Conservation (phyloP, 2,113 vertebrate genomes). For the Plotosus lineatus region DNA sequence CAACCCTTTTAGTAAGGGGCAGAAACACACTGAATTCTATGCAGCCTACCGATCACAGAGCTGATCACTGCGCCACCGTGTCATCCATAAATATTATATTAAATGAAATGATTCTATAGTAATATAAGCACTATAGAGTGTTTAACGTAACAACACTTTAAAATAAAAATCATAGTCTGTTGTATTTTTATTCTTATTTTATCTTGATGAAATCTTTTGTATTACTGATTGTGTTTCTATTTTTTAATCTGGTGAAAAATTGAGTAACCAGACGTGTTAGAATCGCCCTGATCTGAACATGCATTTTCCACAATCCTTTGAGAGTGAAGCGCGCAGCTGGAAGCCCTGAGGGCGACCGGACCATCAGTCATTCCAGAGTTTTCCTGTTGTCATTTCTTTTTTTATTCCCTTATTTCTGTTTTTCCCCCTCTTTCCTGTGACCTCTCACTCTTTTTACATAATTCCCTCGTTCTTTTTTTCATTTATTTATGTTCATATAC, state of each 20-base stretch:
- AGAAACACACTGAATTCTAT: no score
- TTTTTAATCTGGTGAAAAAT: constrained; percentile 73
- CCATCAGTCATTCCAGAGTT: constrained; percentile 30
- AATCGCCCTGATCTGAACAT: constrained; percentile 83
- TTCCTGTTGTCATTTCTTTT: constrained; percentile 29
- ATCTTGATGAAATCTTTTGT: neutral
- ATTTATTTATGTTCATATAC: no score
- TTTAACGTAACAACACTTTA: no score
- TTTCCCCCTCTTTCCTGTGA: neutral
- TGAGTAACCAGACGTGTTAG: constrained; percentile 80
- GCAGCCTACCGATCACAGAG: no score
- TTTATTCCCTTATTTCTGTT: neutral
- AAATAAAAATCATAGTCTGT: no score
- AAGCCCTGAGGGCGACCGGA: constrained; percentile 52
- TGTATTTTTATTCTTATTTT: neutral
- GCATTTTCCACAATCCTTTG: constrained; percentile 68
- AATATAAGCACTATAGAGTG: no score
- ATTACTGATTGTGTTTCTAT: neutral
- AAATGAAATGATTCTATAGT: no score
- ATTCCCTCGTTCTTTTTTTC: constrained; percentile 37
- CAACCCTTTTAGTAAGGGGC: no score
- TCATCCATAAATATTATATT: no score
- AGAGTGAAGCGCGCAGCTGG: constrained; percentile 64
- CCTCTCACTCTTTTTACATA: constrained; percentile 40
- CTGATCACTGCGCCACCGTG: no score